Percentiles rank a stretch among this genome's conserved stretches.
Evolutionary conservation across 2,888 invertebrate genomes (phyloP).

Genomic region (Heteromyza rotundicornis): DNA sequence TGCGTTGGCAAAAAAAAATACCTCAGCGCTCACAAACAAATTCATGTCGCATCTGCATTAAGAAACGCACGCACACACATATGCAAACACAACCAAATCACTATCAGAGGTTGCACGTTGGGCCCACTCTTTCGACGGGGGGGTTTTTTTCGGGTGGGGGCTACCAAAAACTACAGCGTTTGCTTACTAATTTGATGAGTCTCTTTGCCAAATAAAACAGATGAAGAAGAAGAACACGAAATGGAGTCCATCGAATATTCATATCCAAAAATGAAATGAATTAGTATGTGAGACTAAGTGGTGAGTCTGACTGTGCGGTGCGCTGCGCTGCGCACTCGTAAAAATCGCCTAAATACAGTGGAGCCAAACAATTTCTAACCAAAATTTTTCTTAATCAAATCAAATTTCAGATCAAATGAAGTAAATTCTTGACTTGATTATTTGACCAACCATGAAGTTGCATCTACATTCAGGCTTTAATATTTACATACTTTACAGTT

Average conservation of each 20-base stretch:
- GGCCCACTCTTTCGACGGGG: neutral
- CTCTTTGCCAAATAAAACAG: constrained; percentile 3
- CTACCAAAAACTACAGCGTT: neutral
- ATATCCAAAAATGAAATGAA: constrained; percentile 11
- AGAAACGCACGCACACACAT: too few relatives aligned
- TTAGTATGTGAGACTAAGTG: constrained; percentile 14
- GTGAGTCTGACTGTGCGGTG: constrained; percentile 4
- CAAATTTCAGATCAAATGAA: too few relatives aligned
- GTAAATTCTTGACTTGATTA: too few relatives aligned
- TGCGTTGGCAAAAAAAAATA: neutral
- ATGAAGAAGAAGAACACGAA: neutral
- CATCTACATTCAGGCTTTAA: too few relatives aligned
- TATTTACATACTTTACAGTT: too few relatives aligned
- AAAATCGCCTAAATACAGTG: neutral
- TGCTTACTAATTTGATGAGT: constrained; percentile 3
- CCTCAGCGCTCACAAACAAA: neutral
- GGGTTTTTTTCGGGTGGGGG: too few relatives aligned
- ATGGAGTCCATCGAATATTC: constrained; percentile 11
- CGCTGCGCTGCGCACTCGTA: neutral
- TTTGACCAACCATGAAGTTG: too few relatives aligned
- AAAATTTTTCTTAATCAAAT: too few relatives aligned
- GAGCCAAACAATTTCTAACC: too few relatives aligned
- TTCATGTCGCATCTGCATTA: neutral
- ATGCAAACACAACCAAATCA: too few relatives aligned
- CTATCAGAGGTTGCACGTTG: neutral